Percentiles rank a stretch among this genome's conserved stretches.
phyloP scores from a whole-genome alignment of 2,113 vertebrate genomes.

The Misgurnus anguillicaudatus region DNA sequence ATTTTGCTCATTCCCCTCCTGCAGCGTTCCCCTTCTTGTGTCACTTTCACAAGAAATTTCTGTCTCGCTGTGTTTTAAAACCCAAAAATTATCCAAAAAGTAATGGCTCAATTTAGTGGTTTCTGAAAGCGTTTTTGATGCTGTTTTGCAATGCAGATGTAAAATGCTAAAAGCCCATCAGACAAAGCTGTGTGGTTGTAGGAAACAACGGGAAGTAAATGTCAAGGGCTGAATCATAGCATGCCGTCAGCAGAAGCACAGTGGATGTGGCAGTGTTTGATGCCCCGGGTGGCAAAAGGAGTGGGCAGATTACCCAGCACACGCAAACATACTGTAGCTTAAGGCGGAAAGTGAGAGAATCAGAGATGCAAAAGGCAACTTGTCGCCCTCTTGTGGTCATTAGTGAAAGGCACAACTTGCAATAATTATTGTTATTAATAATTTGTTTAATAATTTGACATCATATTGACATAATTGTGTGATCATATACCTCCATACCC shows the following conservation, averaged over 20 bases:
- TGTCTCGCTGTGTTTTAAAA: background rate
- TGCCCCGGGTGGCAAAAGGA: background rate
- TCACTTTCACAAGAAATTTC: background rate
- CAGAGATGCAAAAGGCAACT: background rate
- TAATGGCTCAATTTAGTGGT: constrained; percentile 31
- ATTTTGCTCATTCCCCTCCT: background rate
- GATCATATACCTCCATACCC: background rate
- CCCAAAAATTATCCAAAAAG: background rate
- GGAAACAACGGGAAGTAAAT: constrained; percentile 46
- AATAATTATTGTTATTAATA: background rate
- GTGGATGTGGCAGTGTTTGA: constrained; percentile 5
- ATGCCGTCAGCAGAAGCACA: constrained; percentile 8
- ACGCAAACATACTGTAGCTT: background rate
- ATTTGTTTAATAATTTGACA: background rate
- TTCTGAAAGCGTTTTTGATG: constrained; percentile 45
- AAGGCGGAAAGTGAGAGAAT: constrained; percentile 9
- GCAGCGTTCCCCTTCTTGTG: background rate
- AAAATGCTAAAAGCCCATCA: constrained; percentile 11
- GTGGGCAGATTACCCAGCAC: constrained; percentile 12
- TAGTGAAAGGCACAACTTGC: background rate
- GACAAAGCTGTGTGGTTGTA: constrained; percentile 39
- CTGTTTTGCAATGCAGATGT: constrained; percentile 55
- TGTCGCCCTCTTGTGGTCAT: background rate
- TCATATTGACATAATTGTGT: background rate
- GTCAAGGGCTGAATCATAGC: constrained; percentile 46